A percentile compares a stretch with the other conserved stretches of the same genome.
Evolutionary conservation across 2,888 invertebrate species (phyloP).

Genomic region (Chromoteleia sp.): DNA sequence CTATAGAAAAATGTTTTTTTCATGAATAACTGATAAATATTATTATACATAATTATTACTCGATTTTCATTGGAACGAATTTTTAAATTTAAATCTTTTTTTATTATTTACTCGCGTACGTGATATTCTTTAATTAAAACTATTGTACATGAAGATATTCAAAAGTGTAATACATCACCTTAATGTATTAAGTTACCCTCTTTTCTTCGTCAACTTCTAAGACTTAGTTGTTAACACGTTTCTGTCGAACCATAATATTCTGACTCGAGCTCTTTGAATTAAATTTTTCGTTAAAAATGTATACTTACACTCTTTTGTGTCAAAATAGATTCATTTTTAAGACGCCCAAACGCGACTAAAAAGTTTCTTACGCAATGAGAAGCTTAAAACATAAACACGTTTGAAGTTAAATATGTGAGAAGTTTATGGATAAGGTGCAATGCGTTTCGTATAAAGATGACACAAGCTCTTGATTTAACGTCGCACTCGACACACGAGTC

Average conservation of each 20-base stretch:
- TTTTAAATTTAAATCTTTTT: too few relatives aligned
- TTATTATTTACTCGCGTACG: too few relatives aligned
- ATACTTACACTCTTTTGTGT: background rate
- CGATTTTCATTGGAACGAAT: too few relatives aligned
- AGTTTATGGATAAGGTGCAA: slow-evolving; percentile 35
- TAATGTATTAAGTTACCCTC: background rate
- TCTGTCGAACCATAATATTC: background rate
- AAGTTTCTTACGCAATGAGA: slow-evolving; percentile 12
- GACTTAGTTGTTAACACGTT: background rate
- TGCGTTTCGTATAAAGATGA: slow-evolving; percentile 50
- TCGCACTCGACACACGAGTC: slow-evolving; percentile 58
- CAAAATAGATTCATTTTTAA: slow-evolving; percentile 9
- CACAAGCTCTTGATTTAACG: slow-evolving; percentile 46
- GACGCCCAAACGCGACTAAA: background rate
- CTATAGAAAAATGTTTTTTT: too few relatives aligned
- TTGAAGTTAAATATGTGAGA: slow-evolving; percentile 32
- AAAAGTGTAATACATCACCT: too few relatives aligned
- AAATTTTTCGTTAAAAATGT: background rate
- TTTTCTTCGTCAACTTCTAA: background rate
- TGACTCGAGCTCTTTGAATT: background rate
- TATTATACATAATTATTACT: too few relatives aligned
- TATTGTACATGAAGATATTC: too few relatives aligned
- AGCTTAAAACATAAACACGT: slow-evolving; percentile 21
- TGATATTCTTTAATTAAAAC: too few relatives aligned
- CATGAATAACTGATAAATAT: too few relatives aligned